Percentiles rank a stretch among this genome's conserved stretches.
phyloP scores from a whole-genome alignment of 2,797 vertebrate genomes.

The Phaenicophaeus curvirostris region DNA sequence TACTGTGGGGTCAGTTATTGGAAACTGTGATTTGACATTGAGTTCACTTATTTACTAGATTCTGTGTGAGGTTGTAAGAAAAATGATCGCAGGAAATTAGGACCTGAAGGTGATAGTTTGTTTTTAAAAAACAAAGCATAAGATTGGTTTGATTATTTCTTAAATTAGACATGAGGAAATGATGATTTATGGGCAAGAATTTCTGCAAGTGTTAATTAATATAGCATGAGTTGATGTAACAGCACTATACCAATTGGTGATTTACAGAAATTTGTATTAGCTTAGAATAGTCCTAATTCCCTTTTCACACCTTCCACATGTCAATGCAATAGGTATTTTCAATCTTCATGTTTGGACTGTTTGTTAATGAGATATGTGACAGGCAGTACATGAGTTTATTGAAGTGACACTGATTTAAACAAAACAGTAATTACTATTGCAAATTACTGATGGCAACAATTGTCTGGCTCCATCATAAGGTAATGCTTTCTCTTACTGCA shows the following conservation, averaged over 20 bases:
- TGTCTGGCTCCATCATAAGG: not conserved
- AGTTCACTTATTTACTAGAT: not conserved
- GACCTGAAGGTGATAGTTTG: not conserved
- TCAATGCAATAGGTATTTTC: not conserved
- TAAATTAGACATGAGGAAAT: not conserved
- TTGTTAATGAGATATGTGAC: not conserved
- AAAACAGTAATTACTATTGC: not conserved
- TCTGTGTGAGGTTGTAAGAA: not conserved
- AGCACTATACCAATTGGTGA: not conserved
- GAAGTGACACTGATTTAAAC: conserved; percentile 2
- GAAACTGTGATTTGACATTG: not conserved
- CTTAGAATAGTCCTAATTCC: not conserved
- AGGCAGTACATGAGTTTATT: not conserved
- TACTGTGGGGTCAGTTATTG: not conserved
- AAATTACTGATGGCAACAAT: not conserved
- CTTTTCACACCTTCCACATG: not conserved
- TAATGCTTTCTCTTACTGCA: not conserved
- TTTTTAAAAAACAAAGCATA: not conserved
- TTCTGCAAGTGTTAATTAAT: conserved; percentile 7
- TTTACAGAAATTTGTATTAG: not conserved
- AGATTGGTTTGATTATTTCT: not conserved
- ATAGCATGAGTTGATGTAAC: not conserved
- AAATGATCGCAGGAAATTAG: not conserved
- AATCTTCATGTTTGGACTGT: not conserved
- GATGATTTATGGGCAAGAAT: not conserved